A percentile compares a stretch with the other conserved stretches of the same genome.
Evolutionary conservation across 2,888 invertebrate species (phyloP).

Genomic region (Drosophila merina): DNA sequence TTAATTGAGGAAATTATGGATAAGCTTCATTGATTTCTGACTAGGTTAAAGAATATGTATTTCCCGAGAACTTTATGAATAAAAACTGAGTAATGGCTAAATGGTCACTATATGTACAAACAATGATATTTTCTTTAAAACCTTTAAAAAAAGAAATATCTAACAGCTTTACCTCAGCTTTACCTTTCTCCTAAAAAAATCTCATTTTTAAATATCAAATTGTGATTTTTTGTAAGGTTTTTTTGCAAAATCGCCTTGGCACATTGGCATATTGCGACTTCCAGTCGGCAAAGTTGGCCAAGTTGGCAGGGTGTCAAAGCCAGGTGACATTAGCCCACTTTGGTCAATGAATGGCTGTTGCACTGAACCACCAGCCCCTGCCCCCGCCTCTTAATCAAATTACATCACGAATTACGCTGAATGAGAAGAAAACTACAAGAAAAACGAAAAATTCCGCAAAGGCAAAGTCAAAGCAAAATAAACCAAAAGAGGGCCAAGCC

Average conservation of each 20-base stretch:
- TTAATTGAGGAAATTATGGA: background rate
- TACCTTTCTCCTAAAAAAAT: background rate
- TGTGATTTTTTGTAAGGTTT: no score
- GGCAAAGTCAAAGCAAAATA: background rate
- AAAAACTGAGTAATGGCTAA: background rate
- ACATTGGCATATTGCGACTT: constrained; percentile 22
- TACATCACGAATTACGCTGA: constrained; percentile 23
- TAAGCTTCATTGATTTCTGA: background rate
- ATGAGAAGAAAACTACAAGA: constrained; percentile 11
- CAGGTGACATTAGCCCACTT: constrained; percentile 33
- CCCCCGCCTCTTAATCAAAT: background rate
- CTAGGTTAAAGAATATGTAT: background rate
- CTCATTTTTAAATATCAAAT: background rate
- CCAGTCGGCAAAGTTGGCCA: constrained; percentile 19
- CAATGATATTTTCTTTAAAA: no score
- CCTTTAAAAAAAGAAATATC: background rate
- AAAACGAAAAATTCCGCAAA: constrained; percentile 13
- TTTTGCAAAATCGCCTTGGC: constrained; percentile 14
- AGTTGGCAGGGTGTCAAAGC: constrained; percentile 35
- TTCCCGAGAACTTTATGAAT: background rate
- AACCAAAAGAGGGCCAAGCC: constrained; percentile 2
- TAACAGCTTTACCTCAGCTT: background rate
- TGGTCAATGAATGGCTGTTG: constrained; percentile 21
- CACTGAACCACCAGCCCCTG: background rate
- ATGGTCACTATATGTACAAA: no score